Conservation (phyloP, 2,888 invertebrate species). For the Acanthosepion lycidas region DNA sequence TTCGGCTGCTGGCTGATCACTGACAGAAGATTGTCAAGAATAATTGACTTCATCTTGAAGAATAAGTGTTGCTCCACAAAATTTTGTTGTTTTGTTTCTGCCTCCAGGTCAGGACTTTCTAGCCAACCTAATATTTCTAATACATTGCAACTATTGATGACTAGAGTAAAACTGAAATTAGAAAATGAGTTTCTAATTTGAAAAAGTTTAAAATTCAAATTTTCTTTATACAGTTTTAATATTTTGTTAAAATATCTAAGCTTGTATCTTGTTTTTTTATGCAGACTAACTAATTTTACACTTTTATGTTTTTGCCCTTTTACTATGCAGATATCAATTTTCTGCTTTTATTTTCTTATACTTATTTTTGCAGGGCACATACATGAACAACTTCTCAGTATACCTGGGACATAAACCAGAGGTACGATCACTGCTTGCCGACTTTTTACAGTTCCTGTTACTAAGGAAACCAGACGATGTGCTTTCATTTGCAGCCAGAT, state of each 20-base stretch:
- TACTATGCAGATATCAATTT: not conserved
- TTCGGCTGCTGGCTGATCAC: too few species aligned
- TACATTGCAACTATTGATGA: too few species aligned
- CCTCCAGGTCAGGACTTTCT: too few species aligned
- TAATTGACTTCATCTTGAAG: too few species aligned
- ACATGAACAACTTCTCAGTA: constrained; percentile 70
- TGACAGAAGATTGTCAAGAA: too few species aligned
- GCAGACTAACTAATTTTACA: not conserved
- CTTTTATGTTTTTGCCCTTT: not conserved
- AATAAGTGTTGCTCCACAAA: too few species aligned
- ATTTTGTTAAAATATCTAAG: not conserved
- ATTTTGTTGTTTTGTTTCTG: too few species aligned
- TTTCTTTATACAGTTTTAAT: not conserved
- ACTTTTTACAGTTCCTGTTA: constrained; percentile 74
- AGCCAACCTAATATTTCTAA: too few species aligned
- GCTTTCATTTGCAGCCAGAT: constrained; percentile 73
- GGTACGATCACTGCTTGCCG: constrained; percentile 72
- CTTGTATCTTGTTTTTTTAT: not conserved
- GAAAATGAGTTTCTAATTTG: too few species aligned
- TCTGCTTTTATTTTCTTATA: not conserved
- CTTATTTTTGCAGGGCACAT: constrained; percentile 67
- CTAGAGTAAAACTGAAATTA: too few species aligned
- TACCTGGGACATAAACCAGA: constrained; percentile 74
- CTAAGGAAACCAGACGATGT: constrained; percentile 74
- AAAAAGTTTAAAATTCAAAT: not conserved